phyloP scores from a whole-genome alignment of 2,888 invertebrate genomes.

The Tetramorium bicarinatum region DNA sequence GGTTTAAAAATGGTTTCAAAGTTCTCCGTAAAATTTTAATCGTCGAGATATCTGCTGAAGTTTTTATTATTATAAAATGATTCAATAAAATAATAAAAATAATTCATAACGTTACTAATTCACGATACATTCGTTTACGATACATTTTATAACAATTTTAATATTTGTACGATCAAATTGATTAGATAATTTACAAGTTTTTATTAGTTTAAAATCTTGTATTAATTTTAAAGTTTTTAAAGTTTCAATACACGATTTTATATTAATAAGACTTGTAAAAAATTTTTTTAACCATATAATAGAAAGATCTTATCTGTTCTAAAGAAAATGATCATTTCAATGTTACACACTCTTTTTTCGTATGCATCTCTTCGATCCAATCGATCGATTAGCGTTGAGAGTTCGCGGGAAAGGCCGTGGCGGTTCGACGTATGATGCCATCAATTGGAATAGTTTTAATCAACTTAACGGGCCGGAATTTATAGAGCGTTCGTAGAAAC shows the following conservation, averaged over 20 bases:
- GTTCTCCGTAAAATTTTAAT: not conserved
- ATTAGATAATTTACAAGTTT: not conserved
- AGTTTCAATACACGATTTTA: not conserved
- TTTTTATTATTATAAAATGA: not conserved
- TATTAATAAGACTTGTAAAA: not conserved
- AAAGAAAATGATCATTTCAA: not conserved
- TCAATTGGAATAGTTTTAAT: slow-evolving; percentile 74
- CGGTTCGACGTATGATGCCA: slow-evolving; percentile 56
- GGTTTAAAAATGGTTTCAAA: not conserved
- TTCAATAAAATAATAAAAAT: not conserved
- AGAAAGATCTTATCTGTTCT: not conserved
- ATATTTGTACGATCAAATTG: not conserved
- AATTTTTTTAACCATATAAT: not conserved
- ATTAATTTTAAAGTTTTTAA: not conserved
- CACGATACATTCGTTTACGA: not conserved
- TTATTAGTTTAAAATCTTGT: not conserved
- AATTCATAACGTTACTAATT: not conserved
- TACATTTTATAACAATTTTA: not conserved
- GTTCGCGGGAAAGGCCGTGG: slow-evolving; percentile 17
- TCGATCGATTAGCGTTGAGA: slow-evolving; percentile 27
- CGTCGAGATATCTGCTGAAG: not conserved
- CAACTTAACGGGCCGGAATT: slow-evolving; percentile 68
- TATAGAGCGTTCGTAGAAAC: slow-evolving; percentile 69
- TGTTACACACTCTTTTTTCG: not conserved
- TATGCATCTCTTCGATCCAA: slow-evolving; percentile 9